Conservation (phyloP, 2,797 vertebrate genomes). For the Hydrophis major region DNA sequence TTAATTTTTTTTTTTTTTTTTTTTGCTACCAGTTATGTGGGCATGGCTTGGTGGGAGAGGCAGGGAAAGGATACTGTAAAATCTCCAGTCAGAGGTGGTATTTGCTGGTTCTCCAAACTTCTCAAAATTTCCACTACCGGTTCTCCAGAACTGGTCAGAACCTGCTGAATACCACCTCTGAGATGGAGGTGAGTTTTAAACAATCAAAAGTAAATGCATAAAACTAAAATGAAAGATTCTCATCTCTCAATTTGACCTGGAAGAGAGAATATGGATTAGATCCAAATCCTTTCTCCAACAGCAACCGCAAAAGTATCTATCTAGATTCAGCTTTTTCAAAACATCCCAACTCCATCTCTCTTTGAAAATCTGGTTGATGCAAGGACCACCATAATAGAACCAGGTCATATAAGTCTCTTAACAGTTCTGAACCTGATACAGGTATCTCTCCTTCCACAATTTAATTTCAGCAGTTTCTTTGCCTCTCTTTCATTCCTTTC, state of each 20-base stretch:
- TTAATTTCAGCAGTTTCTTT: not conserved
- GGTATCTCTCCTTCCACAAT: not conserved
- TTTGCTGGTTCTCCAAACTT: too few species aligned
- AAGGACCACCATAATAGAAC: not conserved
- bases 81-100: too few species aligned
- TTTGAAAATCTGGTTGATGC: not conserved
- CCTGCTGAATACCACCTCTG: too few species aligned
- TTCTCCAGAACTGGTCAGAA: too few species aligned
- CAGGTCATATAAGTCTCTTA: not conserved
- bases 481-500: not conserved
- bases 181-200: not conserved
- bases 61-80: too few species aligned
- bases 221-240: not conserved
- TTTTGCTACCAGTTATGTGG: too few species aligned
- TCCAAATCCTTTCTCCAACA: not conserved
- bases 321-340: not conserved
- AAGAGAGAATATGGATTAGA: not conserved
- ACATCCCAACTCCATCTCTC: not conserved
- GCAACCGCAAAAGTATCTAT: not conserved
- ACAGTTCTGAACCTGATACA: not conserved
- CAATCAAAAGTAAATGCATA: not conserved
- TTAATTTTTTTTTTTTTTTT: too few species aligned
- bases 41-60: too few species aligned
- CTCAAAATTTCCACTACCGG: too few species aligned
- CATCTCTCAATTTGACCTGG: not conserved